Percentiles rank a stretch among this genome's conserved stretches.
phyloP scores from a whole-genome alignment of 2,888 invertebrate genomes.

The Microdon myrmicae region DNA sequence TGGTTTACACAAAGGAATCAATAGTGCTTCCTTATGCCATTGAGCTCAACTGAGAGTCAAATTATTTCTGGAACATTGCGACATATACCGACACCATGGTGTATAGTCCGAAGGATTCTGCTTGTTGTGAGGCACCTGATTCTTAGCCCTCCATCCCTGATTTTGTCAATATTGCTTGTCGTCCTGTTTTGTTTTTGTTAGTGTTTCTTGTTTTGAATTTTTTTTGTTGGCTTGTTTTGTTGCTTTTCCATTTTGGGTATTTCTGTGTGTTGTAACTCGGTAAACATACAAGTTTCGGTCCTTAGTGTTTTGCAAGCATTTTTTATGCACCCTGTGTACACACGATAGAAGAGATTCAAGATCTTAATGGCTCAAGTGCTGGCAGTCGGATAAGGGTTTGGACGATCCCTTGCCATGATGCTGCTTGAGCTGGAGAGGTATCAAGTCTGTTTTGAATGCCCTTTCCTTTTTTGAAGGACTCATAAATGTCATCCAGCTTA shows the following conservation, averaged over 20 bases:
- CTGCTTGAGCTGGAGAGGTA: slow-evolving; percentile 25
- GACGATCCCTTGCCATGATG: slow-evolving; percentile 12
- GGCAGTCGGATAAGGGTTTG: slow-evolving; percentile 12
- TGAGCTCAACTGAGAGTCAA: slow-evolving; percentile 16
- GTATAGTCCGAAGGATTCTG: not conserved
- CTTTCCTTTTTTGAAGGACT: slow-evolving; percentile 26
- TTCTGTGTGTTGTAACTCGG: slow-evolving; percentile 27
- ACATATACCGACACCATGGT: not conserved
- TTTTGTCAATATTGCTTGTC: slow-evolving; percentile 3
- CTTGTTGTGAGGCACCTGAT: slow-evolving; percentile 14
- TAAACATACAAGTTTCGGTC: slow-evolving; percentile 33
- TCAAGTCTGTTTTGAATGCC: slow-evolving; percentile 41
- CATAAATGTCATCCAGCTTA: slow-evolving; percentile 41
- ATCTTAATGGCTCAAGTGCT: slow-evolving; percentile 24
- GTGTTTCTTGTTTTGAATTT: too few relatives aligned
- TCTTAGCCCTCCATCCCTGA: slow-evolving; percentile 11
- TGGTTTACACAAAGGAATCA: slow-evolving; percentile 24
- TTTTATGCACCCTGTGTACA: slow-evolving; percentile 2
- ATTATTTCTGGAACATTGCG: slow-evolving; percentile 11
- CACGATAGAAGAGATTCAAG: too few relatives aligned
- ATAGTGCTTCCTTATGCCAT: slow-evolving; percentile 39
- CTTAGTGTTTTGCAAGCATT: slow-evolving; percentile 22
- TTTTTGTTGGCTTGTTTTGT: too few relatives aligned
- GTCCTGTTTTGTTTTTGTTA: too few relatives aligned
- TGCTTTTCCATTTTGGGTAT: too few relatives aligned